Evolutionary conservation across 2,888 invertebrate genomes (phyloP).

Genomic region (Lasioglossum figueresi): DNA sequence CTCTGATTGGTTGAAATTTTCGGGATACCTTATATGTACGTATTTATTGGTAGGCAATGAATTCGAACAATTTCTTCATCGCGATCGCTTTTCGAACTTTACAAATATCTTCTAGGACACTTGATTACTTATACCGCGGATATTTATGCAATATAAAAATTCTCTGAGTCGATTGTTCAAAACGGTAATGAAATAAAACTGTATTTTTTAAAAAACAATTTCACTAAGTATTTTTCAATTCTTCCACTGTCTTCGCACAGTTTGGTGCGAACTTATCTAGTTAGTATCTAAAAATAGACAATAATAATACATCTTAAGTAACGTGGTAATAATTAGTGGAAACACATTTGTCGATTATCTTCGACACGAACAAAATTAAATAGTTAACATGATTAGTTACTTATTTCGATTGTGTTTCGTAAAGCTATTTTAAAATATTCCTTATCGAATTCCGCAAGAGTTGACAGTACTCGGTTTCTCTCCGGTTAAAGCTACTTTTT

Average conservation of each 20-base stretch:
- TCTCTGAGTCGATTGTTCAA: background rate
- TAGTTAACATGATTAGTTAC: background rate
- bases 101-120: background rate
- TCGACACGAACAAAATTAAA: background rate
- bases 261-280: no score
- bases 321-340: background rate
- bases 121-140: background rate
- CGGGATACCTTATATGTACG: constrained; percentile 44
- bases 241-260: background rate
- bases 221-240: background rate
- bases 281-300: no score
- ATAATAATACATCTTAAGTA: no score
- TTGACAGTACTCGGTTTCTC: background rate
- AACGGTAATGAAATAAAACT: background rate
- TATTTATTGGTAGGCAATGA: constrained; percentile 7
- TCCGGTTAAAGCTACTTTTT: constrained; percentile 19
- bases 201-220: background rate
- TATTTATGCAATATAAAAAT: background rate
- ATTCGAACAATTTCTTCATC: constrained; percentile 19
- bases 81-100: background rate
- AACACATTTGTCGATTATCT: background rate
- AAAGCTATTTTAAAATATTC: background rate
- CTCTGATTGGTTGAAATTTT: constrained; percentile 50
- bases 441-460: background rate
- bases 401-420: no score